Evolutionary conservation across 2,113 vertebrate species (phyloP), one percentile per base, ranked within the genome.

Genomic region (Ictidomys tridecemlineatus): DNA sequence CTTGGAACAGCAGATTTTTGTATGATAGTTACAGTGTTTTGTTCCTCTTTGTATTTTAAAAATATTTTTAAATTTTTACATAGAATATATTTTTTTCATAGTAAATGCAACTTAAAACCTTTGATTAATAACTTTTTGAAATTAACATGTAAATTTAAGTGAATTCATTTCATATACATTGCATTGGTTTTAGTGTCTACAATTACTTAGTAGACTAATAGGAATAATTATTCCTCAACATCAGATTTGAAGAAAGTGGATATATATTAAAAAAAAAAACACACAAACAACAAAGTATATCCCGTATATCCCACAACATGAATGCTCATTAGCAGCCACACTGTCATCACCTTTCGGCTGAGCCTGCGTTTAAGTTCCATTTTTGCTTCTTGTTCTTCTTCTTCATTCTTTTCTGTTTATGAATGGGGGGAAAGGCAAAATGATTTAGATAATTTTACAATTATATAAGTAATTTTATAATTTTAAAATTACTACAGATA

Each of bases 341-440:
- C 51, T 91, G 96, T 84, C 28, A 28, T 98, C 96, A 99, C 99
- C 99, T 99, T 99, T 98, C 99, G 99, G 95, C 99, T 99, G 96
- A 99, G 99, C 97, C 99, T 99, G 96, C 99, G 99, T 98, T 99
- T 99, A 98, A 99, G 99, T 99, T 99, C 99, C 98, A 99, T 99
- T 98, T 99, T 99, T 97, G 99, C 99, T 98, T 99, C 99, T 61
- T 99, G 99, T 89, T 99, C 99, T 96, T 99, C 99, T 85, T 99
- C 99, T 98, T 99, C 99, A 98, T 99, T 99, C 97, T 99, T 99
- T 97, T 99, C 99, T 99, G 98, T 98, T 98, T 98, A 96, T 95
- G 95, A 97, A 97, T 78, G 48, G 93, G 32, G 97, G 96, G 94
- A 69, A 69, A 83, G n/a, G 30, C 87, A 86, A 93, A 82, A 96